Evolutionary conservation across 2,113 vertebrate species (phyloP), one percentile per base, ranked within the genome.

Genomic region (Pterocles burchelli): DNA sequence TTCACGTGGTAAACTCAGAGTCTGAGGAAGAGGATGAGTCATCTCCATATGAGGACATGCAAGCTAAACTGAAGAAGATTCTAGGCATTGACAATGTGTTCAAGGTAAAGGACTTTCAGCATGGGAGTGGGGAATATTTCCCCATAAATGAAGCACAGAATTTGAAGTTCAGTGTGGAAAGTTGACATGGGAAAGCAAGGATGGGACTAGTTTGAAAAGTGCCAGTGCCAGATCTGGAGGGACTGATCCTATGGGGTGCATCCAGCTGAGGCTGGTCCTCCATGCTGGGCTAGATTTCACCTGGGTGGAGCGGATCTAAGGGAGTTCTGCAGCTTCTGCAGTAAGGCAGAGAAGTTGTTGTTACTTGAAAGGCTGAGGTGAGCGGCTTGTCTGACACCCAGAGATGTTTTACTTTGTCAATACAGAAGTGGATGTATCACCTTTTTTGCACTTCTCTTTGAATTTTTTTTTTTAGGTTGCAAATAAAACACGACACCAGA

Each of bases 21-120:
- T 74, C 92, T 17, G 92, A 95, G 77, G 88, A 93, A 52, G 65
- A 93, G 14, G 68, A 92, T 17, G 97, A 97, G 33, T 26, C 85
- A 13, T 38, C 71, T 19, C 93, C 96, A 3, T 95, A 85, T 65
- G 93, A 59, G 12, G 80, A 87, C 10, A 82, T 98, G 45, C 76
- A 98, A 92, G 86, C 93, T 92, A 99, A 98, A 93, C 93, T 98
- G 83, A 98, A 96, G 85, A 98, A 97, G 95, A 98, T 99, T 84
- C 93, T 96, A 73, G 95, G 97, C 72, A 87, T 97, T 90, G 95
- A 93, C 45, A 84, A 93, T 3, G 71, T 97, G 15, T 91, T 94
- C 86, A 87, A 92, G 96, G 97, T 96, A 96, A 90, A 74, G 65
- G 20, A 82, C 46, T 67, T 54, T 20, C n/a, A 68, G 29, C 63